Evolutionary conservation across 1,140 invertebrate genomes (phyloP), one percentile per base, ranked within the genome.

Genomic region (Macrosteles quadrilineatus): DNA sequence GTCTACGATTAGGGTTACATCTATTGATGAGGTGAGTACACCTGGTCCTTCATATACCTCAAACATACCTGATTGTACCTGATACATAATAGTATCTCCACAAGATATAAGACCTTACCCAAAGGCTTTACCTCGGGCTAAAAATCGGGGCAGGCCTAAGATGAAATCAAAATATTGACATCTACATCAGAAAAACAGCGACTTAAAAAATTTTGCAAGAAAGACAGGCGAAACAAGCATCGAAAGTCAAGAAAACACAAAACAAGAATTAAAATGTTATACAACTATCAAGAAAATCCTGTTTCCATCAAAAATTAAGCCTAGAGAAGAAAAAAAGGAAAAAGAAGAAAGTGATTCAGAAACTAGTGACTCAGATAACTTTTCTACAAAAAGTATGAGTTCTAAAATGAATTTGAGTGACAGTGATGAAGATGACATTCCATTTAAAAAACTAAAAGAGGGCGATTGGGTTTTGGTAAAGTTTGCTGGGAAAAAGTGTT

Each of bases 391-490:
- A 53, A 53, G 47, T 25, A 53, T 53, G 47, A 53, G 47, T 53
- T 53, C 47, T 19, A 53, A 4, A 19, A 53, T 53, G 47, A 53
- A 4, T 19, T 4, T 53, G 6, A 53, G 47, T 53, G n/a, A 53
- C 23, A 53, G 47, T 53, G 47, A 53, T 53, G 32, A 36, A 36
- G 47, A 53, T 53, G 47, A 53, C 23, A 19, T 53, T 19, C n/a
- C n/a, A n/a, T 53, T 19, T 25, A 53, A 53, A n/a, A 53, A 53
- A 53, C 47, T n/a, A 4, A 53, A 53, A 19, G n/a, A n/a, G 4
- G 23, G 23, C n/a, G 47, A 53, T 53, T 53, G 47, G 47, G 47
- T 53, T 4, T 53, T 53, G 23, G n/a, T 53, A 53, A 53, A 53
- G 47, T 53, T 6, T 19, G 47, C 47, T 53, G 47, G 47, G n/a